Base-by-base conservation (phyloP, 2,888 invertebrate species). In the Cryptus viduatorius region DNA sequence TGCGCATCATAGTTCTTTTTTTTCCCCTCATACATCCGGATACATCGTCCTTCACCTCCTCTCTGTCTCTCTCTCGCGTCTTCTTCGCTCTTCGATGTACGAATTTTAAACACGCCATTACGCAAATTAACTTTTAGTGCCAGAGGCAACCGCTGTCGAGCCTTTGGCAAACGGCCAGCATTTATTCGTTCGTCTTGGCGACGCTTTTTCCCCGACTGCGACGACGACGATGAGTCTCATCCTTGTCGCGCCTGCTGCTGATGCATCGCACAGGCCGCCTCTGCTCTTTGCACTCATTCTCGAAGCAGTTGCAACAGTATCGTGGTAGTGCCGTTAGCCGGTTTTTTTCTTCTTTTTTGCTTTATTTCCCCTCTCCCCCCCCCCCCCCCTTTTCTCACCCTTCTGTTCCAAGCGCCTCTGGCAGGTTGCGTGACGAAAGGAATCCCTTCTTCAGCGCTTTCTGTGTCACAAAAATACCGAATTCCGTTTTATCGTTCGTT, bases 51-150 rank as follows among this genome's bases (percentile, higher is more conserved):
- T 37, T 37, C 37, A 37, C 37, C 4, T 4, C 37, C 37, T 37
- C 37, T 37, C 37, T 37, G n/a, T 1, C 24, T 24, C 24, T 24
- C 37, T 37, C 46, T 61, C 29, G 31, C 56, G 31, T 65, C n/a
- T 78, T 71, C 24, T 78, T 71, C 24, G 19, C 64, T 44, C 67
- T 71, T 48, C 80, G 67, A 71, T 72, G 79, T 67, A 86, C 88
- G 88, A 89, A 90, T 92, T 91, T 92, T 89, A 89, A 90, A 90
- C 90, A 89, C 89, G 87, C 90, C 90, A 92, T 92, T 92, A 92
- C 90, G 91, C 91, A 92, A 93, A 93, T 92, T 91, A 92, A 92
- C 91, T 92, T 92, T 91, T 90, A 90, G 88, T 89, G 90, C 88
- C 88, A 88, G 88, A 85, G 86, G 88, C 89, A 84, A 87, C 69